Percentiles rank a stretch among this genome's conserved stretches.
Evolutionary conservation across 2,888 invertebrate species (phyloP).

Genomic region (Xylophagus ater): DNA sequence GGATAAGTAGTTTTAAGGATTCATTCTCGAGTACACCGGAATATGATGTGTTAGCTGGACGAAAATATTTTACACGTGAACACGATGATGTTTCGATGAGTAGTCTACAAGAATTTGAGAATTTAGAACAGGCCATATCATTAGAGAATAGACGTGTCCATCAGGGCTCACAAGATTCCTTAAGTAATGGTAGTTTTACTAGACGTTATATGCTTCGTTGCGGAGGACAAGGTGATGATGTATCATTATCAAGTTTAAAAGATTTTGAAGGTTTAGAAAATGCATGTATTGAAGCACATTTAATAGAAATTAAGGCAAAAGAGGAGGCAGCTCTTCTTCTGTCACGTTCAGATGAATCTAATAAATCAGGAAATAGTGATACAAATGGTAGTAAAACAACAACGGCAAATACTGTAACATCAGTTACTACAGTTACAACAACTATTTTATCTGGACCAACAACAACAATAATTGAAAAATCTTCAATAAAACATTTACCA

Average conservation of each 20-base stretch:
- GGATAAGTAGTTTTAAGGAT: slow-evolving; percentile 67
- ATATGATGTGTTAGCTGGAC: slow-evolving; percentile 73
- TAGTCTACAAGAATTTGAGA: slow-evolving; percentile 90
- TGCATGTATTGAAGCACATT: slow-evolving; percentile 73
- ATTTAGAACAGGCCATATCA: slow-evolving; percentile 71
- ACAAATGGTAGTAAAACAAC: slow-evolving; percentile 21
- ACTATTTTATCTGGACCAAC: slow-evolving; percentile 22
- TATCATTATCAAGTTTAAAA: slow-evolving; percentile 75
- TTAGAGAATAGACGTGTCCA: slow-evolving; percentile 63
- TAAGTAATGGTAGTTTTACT: slow-evolving; percentile 71
- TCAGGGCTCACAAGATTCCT: slow-evolving; percentile 76
- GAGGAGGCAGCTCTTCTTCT: slow-evolving; percentile 72
- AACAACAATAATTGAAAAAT: slow-evolving; percentile 15
- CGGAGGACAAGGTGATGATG: slow-evolving; percentile 70
- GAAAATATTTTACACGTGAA: slow-evolving; percentile 72
- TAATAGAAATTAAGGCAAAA: slow-evolving; percentile 70
- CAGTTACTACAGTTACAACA: slow-evolving; percentile 28
- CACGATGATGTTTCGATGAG: slow-evolving; percentile 87
- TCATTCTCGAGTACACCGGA: slow-evolving; percentile 88
- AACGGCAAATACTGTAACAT: slow-evolving; percentile 23
- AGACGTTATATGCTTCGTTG: slow-evolving; percentile 56
- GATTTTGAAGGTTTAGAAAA: slow-evolving; percentile 89
- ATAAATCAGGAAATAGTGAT: slow-evolving; percentile 32
- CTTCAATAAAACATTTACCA: slow-evolving; percentile 16
- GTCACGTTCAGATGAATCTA: slow-evolving; percentile 41